phyloP scores from a whole-genome alignment of 2,797 vertebrate genomes.

The Arctocebus calabarensis region DNA sequence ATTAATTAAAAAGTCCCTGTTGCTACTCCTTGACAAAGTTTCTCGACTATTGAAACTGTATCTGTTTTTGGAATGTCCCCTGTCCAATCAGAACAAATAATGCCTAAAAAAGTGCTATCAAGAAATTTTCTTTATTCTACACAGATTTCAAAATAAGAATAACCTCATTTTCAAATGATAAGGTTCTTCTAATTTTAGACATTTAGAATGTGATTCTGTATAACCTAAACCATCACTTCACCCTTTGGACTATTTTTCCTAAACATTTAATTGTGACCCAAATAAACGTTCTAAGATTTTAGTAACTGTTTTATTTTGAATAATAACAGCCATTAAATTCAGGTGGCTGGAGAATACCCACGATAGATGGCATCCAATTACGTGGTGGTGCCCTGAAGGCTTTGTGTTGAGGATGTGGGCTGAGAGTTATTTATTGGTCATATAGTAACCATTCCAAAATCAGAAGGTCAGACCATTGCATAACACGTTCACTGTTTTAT shows the following conservation, averaged over 20 bases:
- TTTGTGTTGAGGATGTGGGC: slow-evolving; percentile 18
- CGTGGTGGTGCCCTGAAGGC: slow-evolving; percentile 19
- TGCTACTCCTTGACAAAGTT: background rate
- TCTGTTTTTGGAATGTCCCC: background rate
- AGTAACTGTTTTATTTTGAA: slow-evolving; percentile 58
- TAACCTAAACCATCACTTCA: background rate
- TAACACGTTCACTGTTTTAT: background rate
- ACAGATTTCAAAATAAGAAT: slow-evolving; percentile 30
- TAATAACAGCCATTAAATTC: slow-evolving; percentile 42
- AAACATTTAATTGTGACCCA: slow-evolving; percentile 31
- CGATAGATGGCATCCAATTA: slow-evolving; percentile 60
- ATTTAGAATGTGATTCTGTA: background rate
- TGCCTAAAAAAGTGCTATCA: background rate
- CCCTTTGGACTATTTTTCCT: background rate
- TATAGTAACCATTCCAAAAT: slow-evolving; percentile 29
- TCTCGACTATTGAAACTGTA: background rate
- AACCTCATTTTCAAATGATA: background rate
- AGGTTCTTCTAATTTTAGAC: slow-evolving; percentile 22
- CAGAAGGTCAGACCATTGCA: background rate
- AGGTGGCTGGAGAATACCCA: slow-evolving; percentile 25
- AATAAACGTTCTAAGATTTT: slow-evolving; percentile 4
- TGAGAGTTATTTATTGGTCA: slow-evolving; percentile 32
- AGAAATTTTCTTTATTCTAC: background rate
- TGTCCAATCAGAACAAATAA: slow-evolving; percentile 1
- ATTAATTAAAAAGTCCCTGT: background rate